Evolutionary conservation across 2,888 invertebrate genomes (phyloP), one percentile per base, ranked within the genome.

Genomic region (Drosophila silvestris): DNA sequence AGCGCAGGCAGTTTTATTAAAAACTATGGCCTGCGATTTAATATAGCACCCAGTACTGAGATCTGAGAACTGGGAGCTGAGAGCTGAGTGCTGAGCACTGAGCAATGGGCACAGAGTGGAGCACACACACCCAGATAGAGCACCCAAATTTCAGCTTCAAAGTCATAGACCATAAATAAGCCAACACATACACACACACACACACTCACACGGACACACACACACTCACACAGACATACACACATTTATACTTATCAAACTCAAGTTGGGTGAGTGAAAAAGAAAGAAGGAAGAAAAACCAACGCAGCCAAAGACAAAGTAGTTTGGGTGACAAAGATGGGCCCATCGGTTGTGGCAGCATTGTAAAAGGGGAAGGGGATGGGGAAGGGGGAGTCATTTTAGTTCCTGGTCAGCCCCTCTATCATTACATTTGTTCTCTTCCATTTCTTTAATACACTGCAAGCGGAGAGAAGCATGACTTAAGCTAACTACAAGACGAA

Each of bases 21-120:
- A 85, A 85, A 89, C 91, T 91, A 90, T 81, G 88, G 81, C 66
- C 69, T 73, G 70, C 87, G 77, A 86, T 89, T 85, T 90, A 85
- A 90, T 85, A 85, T 70, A 89, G 86, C 86, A 61, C 56, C 68
- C 47, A 68, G 61, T 56, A 56, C 60, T 19, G 44, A 32, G 44
- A n/a, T 32, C 41, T 32, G 30, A 16, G 58, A 58, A 52, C 52
- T 30, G 52, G 47, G 59, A 44, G 56, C 32, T 28, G 26, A 28
- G 26, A 28, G 28, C 28, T 52, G 65, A 65, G n/a, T 47, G 50
- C 32, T 54, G 54, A 70, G 57, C 50, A 28, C 67, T 67, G 47
- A 47, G 47, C 47, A 26, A 26, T 47, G 44, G 22, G 44, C 44
- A 6, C 44, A 44, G 22, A 22, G 47, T 47, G 9, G 47, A 26